phyloP scores from a whole-genome alignment of 2,797 vertebrate species.

The Odontamblyopus rebecca region DNA sequence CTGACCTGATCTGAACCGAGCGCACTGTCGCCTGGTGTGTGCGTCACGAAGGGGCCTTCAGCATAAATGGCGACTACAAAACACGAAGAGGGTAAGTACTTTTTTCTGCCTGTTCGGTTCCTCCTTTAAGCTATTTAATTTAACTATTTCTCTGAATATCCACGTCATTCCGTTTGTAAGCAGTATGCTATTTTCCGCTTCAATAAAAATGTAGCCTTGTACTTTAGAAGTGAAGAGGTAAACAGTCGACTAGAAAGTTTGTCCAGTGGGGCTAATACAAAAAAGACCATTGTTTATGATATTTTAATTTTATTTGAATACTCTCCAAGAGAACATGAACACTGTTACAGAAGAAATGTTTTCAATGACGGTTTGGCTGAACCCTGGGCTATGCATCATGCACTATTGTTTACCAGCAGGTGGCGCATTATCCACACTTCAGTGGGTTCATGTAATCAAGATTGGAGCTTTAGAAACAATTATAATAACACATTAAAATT shows the following conservation, averaged over 20 bases:
- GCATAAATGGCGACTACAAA: neutral
- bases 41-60: constrained; percentile 42
- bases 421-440: neutral
- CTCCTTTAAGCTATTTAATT: neutral
- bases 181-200: neutral
- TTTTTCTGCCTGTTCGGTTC: constrained; percentile 18
- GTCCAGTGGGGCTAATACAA: no score
- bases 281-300: neutral
- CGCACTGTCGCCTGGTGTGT: constrained; percentile 13
- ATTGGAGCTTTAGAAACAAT: no score
- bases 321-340: neutral
- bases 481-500: no score
- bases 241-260: no score
- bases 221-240: no score
- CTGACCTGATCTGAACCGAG: constrained; percentile 39
- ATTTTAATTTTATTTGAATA: neutral
- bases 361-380: neutral
- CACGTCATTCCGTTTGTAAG: neutral
- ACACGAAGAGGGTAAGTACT: neutral
- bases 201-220: neutral
- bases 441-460: neutral
- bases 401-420: neutral
- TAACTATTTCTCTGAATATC: neutral
- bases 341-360: neutral
- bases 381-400: neutral